A percentile compares a stretch with the other conserved stretches of the same genome.
Conservation (phyloP, 2,888 invertebrate species). For the Clistopyga incitator region DNA sequence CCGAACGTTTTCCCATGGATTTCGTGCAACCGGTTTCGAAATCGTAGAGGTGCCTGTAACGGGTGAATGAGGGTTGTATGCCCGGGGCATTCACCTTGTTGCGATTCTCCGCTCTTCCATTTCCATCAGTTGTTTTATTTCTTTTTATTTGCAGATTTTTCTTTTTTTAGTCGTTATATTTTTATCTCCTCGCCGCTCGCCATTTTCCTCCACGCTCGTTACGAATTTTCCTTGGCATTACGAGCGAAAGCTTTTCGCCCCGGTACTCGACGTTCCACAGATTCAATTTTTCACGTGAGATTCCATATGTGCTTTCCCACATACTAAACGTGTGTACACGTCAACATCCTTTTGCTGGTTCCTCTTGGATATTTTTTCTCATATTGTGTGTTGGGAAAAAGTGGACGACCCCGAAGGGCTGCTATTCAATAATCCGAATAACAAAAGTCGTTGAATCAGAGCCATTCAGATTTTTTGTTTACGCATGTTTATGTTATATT, state of each 20-base stretch:
- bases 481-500: neutral
- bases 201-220: slow-evolving; percentile 13
- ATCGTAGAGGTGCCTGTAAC: slow-evolving; percentile 75
- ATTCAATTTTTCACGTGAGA: slow-evolving; percentile 40
- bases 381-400: neutral
- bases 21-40: slow-evolving; percentile 77
- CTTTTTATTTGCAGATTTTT: slow-evolving; percentile 33
- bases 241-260: slow-evolving; percentile 41
- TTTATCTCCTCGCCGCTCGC: slow-evolving; percentile 9
- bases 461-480: neutral
- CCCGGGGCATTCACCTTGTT: slow-evolving; percentile 75
- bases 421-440: neutral
- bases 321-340: neutral
- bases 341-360: slow-evolving; percentile 7
- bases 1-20: slow-evolving; percentile 78
- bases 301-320: slow-evolving; percentile 1
- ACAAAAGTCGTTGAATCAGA: neutral
- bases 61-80: slow-evolving; percentile 74
- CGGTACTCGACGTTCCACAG: neutral
- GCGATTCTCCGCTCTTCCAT: slow-evolving; percentile 69
- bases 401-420: neutral
- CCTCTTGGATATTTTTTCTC: neutral
- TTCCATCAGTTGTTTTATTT: slow-evolving; percentile 52
- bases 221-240: slow-evolving; percentile 45
- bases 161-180: slow-evolving; percentile 22